Evolutionary conservation across 2,113 vertebrate species (phyloP), one percentile per base, ranked within the genome.

Genomic region (Mixornis gularis): DNA sequence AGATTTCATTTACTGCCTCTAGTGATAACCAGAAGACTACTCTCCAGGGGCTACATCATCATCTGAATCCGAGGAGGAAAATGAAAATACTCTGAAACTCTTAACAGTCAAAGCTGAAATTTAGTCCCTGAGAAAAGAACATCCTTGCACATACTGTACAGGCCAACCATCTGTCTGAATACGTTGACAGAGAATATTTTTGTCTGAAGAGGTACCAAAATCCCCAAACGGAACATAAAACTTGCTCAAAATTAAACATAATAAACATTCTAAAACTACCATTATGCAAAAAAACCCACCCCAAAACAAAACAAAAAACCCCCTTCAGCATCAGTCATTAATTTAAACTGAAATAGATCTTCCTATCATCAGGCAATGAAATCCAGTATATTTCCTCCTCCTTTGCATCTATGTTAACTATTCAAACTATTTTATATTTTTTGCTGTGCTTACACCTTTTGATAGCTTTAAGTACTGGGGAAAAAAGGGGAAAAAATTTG

Each of bases 111-210:
- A 77, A 90, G 59, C 51, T 77, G 74, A 96, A 86, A 86, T 89
- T 81, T 20, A 56, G 49, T 58, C 43, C 36, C 65, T 24, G 46
- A 92, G 62, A 94, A 95, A 93, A 92, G 88, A 92, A 85, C 80
- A 94, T 52, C 48, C 43, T 78, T 79, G n/a, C 40, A 65, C 44
- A 87, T 69, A 81, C 22, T 82, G 56, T 58, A 87, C 7, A 43
- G 86, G 81, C 83, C 62, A 72, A 51, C 40, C 80, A 93, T 81
- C 85, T 93, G 83, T 53, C 63, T 27, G 3, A 85, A 69, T 7
- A 38, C 5, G 8, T 55, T 0, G 0, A 63, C 8, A 82, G 19
- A 82, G 79, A 92, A 40, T 41, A 51, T 53, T 69, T 46, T 60
- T 69, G 24, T 82, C 38, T 72, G 43, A 91, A 80, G 17, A 71